These are phyloP conservation scores for Meloidogyne floridensis DNA, from an alignment of 1,140 invertebrate species.

Conservation along the genomic window DNA sequence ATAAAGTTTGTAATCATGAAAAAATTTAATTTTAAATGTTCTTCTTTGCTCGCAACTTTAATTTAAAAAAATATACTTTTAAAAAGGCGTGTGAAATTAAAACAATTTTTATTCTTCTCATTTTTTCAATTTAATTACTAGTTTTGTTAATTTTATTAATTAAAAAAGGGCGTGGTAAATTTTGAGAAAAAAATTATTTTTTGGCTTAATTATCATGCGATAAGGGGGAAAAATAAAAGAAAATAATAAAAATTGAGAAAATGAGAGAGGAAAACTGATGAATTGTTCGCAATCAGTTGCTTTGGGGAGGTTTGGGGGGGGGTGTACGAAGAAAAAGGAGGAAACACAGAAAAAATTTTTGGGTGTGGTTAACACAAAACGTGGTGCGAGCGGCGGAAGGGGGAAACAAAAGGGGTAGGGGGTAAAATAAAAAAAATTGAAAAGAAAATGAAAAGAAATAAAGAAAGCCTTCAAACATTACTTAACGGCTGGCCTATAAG, in stretches of 20 bases:
- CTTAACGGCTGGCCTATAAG: background rate
- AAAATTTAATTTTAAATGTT: no score
- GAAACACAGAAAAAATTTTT: background rate
- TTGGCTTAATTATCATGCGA: background rate
- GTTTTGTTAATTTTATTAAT: no score
- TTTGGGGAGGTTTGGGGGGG: background rate
- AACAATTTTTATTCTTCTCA: no score
- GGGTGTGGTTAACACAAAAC: conserved; percentile 11
- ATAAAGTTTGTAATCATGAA: no score
- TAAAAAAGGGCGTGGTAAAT: conserved; percentile 1
- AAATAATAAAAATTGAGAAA: background rate
- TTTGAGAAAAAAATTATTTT: background rate
- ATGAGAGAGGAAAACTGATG: background rate
- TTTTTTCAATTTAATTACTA: no score
- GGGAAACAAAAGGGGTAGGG: background rate
- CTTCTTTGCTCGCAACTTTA: no score
- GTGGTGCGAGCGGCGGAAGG: background rate
- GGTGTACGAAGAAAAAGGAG: background rate
- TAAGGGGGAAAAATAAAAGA: background rate
- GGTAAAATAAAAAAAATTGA: conserved; percentile 3
- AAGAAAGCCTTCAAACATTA: no score
- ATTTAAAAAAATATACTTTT: no score
- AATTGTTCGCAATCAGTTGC: background rate
- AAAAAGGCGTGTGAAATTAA: no score
- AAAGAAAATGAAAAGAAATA: background rate